phyloP scores from a whole-genome alignment of 2,113 vertebrate genomes.

The Fulmarus glacialis region DNA sequence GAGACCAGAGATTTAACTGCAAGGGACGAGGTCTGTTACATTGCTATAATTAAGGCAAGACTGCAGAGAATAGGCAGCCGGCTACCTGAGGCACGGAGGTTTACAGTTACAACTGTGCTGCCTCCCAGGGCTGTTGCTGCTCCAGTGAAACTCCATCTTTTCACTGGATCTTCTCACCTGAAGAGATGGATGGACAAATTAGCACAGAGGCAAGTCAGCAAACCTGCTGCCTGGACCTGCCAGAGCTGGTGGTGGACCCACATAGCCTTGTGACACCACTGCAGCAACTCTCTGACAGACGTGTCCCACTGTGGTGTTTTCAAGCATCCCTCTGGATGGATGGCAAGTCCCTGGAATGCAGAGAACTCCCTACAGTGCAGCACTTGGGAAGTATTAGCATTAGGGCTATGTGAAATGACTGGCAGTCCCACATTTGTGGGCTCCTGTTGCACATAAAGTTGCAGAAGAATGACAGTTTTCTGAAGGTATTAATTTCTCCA shows the following conservation, averaged over 20 bases:
- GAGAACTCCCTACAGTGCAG: neutral
- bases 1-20: neutral
- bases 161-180: neutral
- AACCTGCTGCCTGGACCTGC: neutral
- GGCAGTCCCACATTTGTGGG: neutral
- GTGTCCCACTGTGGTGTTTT: neutral
- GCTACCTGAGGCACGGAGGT: fast-evolving
- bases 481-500: neutral
- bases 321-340: neutral
- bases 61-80: fast-evolving
- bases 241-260: neutral
- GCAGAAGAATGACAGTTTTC: neutral
- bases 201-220: neutral
- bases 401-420: neutral
- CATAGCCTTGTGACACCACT: neutral
- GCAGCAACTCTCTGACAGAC: neutral
- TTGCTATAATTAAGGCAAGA: neutral
- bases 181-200: neutral
- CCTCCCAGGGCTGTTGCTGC: neutral
- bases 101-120: neutral
- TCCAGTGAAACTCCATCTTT: neutral
- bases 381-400: neutral
- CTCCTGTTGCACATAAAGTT: neutral
- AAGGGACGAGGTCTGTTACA: neutral
- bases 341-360: neutral